Base-by-base conservation (phyloP, 2,113 vertebrate species). In the Verasper variegatus region DNA sequence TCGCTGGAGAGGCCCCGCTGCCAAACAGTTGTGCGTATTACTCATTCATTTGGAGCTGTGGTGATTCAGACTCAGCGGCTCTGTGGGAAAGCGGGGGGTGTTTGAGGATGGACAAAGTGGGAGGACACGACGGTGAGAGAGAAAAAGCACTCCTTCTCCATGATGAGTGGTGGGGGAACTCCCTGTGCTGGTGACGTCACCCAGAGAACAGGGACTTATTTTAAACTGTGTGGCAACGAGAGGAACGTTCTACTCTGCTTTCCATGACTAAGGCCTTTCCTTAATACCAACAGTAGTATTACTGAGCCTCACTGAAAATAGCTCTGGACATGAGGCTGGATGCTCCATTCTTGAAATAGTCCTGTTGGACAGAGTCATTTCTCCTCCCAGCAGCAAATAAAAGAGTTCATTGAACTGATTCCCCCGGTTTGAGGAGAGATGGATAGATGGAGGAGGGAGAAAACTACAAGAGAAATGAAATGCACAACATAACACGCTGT, bases 1-100 rank as follows among this genome's bases (percentile, higher is more conserved):
- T 21, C 55, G 62, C 70, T n/a, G 42, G 47, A 64, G 47, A 49
- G 17, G 24, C 12, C 57, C 21, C 13, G 1, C 61, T 66, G 71
- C 83, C 88, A 88, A 88, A 84, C 82, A 84, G 45, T 85, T 82
- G 82, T 83, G 78, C 66, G 64, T 78, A 74, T 78, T 82, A 68
- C 70, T 87, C 64, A 49, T 56, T 82, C 35, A 12, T 17, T 63
- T 61, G 35, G 58, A 71, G 65, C 49, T 64, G 20, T n/a, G 37
- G 78, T 75, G 75, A 89, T 68, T 84, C 72, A 71, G 56, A 83
- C 40, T 75, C 8, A 61, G 59, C n/a, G 27, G 54, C 66, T 80
- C 67, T 86, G 82, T 92, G 92, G 83, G 88, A 93, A 93, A 88
- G 62, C 58, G 73, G 83, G 88, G 92, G 88, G 90, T 31, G 87